phyloP scores from a whole-genome alignment of 2,797 vertebrate genomes.

The Graptemys geographica region DNA sequence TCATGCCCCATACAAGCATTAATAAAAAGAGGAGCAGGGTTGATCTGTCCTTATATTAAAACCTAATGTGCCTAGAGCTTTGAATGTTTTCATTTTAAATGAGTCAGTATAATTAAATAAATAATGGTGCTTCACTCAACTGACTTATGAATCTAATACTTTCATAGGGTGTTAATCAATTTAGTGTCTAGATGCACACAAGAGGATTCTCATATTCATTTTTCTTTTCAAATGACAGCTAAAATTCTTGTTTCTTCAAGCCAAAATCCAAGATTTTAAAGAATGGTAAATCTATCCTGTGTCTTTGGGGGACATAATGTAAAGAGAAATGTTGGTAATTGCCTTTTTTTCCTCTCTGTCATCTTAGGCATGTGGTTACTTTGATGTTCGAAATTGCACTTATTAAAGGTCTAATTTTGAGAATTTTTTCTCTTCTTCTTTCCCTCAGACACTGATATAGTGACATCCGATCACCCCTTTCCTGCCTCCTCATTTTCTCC shows the following conservation, averaged over 20 bases:
- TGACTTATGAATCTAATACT: background rate
- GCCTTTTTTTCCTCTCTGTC: background rate
- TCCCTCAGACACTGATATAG: background rate
- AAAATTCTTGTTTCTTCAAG: background rate
- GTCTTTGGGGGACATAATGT: background rate
- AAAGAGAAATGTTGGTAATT: constrained; percentile 9
- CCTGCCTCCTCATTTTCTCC: background rate
- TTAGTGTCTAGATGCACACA: background rate
- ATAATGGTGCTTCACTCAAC: background rate
- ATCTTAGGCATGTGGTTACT: constrained; percentile 15
- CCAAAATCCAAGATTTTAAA: background rate
- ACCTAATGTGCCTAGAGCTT: background rate
- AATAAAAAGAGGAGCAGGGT: background rate
- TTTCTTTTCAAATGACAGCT: background rate
- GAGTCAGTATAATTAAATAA: background rate
- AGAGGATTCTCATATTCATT: accelerated
- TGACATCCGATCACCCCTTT: constrained; percentile 30
- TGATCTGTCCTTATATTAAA: background rate
- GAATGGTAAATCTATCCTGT: constrained; percentile 24
- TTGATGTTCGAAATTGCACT: background rate
- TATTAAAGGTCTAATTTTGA: constrained; percentile 36
- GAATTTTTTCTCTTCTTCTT: background rate
- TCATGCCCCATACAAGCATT: background rate
- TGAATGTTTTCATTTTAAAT: background rate
- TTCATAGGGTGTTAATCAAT: background rate